A percentile compares a stretch with the other conserved stretches of the same genome.
These are phyloP conservation scores for Neomonachus schauinslandi DNA, from an alignment of 2,113 vertebrate species.

Conservation along the genomic window DNA sequence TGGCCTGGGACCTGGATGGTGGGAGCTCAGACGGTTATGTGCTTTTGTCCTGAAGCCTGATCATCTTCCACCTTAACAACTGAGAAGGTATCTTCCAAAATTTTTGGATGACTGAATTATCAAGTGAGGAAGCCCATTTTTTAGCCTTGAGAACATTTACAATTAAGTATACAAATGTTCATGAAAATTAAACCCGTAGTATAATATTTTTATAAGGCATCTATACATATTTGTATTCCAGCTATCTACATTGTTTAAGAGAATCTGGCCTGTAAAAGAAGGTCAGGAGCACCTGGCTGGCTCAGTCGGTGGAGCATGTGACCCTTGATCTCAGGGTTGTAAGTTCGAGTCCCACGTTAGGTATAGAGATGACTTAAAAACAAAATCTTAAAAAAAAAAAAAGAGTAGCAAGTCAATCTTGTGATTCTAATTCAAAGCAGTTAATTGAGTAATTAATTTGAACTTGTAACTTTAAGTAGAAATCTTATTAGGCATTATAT, in stretches of 20 bases:
- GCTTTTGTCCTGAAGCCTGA: no score
- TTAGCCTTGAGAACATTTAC: neutral
- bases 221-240: neutral
- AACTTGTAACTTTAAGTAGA: constrained; percentile 13
- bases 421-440: neutral
- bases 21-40: rapidly evolving
- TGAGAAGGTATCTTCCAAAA: neutral
- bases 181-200: neutral
- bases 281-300: neutral
- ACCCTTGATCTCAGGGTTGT: neutral
- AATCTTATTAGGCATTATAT: constrained; percentile 4
- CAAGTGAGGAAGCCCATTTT: neutral
- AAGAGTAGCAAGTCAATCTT: neutral
- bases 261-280: neutral
- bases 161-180: neutral
- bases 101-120: neutral
- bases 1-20: neutral
- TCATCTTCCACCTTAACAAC: neutral
- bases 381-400: neutral
- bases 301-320: neutral
- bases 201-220: neutral
- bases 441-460: neutral
- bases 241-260: neutral
- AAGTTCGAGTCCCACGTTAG: neutral
- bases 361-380: neutral